These are phyloP conservation scores for Enteromius thamalakanensis DNA, from an alignment of 2,797 vertebrate genomes.

Conservation along the genomic window DNA sequence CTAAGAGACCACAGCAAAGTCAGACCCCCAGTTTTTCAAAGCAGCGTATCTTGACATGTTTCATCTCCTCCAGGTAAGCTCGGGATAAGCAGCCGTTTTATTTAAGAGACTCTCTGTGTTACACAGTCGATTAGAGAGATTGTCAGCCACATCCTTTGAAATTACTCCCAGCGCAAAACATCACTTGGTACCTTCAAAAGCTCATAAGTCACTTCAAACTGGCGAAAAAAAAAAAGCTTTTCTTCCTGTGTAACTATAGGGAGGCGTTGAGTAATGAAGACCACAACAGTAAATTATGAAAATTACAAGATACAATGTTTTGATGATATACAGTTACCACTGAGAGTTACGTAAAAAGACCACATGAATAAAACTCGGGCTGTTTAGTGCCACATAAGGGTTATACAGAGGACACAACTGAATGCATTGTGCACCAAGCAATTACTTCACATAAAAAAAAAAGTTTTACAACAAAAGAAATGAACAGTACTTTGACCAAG, in stretches of 20 bases:
- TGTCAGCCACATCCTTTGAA: constrained; percentile 59
- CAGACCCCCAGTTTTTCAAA: constrained; percentile 48
- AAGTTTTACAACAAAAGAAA: neutral
- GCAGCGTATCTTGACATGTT: constrained; percentile 46
- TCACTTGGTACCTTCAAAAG: constrained; percentile 50
- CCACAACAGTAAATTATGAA: constrained; percentile 56
- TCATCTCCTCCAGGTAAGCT: constrained; percentile 60
- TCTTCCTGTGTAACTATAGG: constrained; percentile 57
- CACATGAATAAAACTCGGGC: constrained; percentile 42
- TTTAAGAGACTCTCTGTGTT: constrained; percentile 54
- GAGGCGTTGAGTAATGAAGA: constrained; percentile 48
- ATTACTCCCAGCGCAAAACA: constrained; percentile 52
- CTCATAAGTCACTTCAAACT: constrained; percentile 47
- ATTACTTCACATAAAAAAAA: constrained; percentile 17
- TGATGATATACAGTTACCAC: constrained; percentile 52
- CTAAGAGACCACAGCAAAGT: constrained; percentile 58
- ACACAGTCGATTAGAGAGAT: constrained; percentile 57
- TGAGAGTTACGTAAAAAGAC: constrained; percentile 50
- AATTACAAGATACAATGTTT: constrained; percentile 54
- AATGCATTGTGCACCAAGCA: neutral
- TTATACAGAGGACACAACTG: constrained; percentile 38
- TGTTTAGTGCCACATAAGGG: constrained; percentile 29
- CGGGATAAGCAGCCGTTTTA: constrained; percentile 57
- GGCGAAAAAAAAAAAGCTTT: constrained; percentile 22
- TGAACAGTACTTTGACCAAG: neutral